Base-by-base conservation (phyloP, 2,888 invertebrate genomes). In the Macrophya alboannulata region DNA sequence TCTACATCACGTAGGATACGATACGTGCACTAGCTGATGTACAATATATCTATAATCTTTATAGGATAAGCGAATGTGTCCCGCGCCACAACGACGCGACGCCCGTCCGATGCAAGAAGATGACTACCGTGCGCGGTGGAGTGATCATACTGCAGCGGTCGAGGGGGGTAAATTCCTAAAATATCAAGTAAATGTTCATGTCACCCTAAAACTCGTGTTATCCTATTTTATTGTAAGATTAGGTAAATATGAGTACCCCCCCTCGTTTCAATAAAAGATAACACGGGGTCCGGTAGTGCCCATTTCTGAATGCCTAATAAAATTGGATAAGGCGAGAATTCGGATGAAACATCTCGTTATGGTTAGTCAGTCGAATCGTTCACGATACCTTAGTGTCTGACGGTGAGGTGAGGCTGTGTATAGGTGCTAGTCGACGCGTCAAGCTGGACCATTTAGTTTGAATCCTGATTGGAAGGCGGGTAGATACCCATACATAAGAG, bases 141-240 rank as follows among this genome's bases (percentile, higher is more conserved):
- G 31, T 55, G 10, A 48, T 12, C 15, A 48, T 48, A 4, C 55
- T 17, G n/a, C 9, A 43, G 45, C 17, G 21, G 40, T 74, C 3
- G 40, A 31, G 40, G 40, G n/a, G 51, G 51, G 59, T 21, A 62
- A 81, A 81, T 62, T 59, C 62, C 43, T 81, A 25, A 31, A 59
- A 40, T 43, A 45, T 40, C 81, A 81, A 72, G 45, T 21, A 55
- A 77, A 77, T 77, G 77, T 74, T 55, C 17, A 77, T 25, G 77
- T 77, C 77, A 55, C 55, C 43, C 62, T 62, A 25, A 81, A 62
- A 62, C 62, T 81, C 59, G 59, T 62, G 59, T 81, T 31, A 81
- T 81, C 81, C 81, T 81, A 81, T 81, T 62, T 81, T 81, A 81
- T 81, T 62, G 81, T 81, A 4, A 81, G 81, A 81, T 81, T 81